These are phyloP conservation scores for Caenorhabditis zanzibari DNA, from an alignment of 2,888 invertebrate species.

Conservation along the genomic window DNA sequence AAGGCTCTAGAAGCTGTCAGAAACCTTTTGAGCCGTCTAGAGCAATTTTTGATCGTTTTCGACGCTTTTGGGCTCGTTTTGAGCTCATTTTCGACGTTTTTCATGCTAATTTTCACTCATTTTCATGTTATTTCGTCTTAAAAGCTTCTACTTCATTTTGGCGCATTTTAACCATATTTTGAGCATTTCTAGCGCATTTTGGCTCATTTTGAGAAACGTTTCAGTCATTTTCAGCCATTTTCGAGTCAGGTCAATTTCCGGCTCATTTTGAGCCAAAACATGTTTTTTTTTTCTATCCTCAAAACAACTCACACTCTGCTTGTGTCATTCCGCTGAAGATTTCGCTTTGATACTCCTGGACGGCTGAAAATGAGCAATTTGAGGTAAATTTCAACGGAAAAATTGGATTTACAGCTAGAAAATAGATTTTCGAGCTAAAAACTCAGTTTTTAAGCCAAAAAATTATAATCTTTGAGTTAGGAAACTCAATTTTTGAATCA, in stretches of 20 bases:
- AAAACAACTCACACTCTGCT: conserved; percentile 29
- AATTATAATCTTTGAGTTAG: too few relatives aligned
- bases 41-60: too few relatives aligned
- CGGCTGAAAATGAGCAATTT: conserved; percentile 44
- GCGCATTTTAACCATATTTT: too few relatives aligned
- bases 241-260: too few relatives aligned
- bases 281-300: background rate
- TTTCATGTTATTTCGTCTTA: too few relatives aligned
- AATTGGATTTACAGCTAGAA: background rate
- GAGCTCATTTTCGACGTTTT: background rate
- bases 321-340: conserved; percentile 35
- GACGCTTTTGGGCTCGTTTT: too few relatives aligned
- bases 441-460: background rate
- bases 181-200: too few relatives aligned
- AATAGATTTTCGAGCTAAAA: background rate
- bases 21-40: too few relatives aligned
- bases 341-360: conserved; percentile 32
- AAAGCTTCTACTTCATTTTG: too few relatives aligned
- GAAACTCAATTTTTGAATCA: too few relatives aligned
- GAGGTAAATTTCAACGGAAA: background rate
- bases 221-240: background rate
- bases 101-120: too few relatives aligned
- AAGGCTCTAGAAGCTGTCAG: too few relatives aligned
- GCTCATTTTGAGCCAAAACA: background rate
- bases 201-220: background rate